Conservation (phyloP, 1,140 invertebrate genomes). For the Goniozus legneri region DNA sequence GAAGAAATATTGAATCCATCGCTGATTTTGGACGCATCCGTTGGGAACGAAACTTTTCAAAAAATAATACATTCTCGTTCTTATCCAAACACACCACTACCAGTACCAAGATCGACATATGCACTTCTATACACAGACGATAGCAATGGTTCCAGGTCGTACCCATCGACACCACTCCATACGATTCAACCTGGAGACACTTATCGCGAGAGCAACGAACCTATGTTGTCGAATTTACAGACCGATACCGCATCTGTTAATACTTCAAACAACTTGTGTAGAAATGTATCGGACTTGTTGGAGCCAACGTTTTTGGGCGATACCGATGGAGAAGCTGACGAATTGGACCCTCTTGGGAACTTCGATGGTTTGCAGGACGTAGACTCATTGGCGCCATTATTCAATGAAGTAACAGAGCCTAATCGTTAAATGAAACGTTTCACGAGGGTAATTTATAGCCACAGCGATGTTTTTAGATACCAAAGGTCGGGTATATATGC, state of each 20-base stretch:
- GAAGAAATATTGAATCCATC: conserved; percentile 31
- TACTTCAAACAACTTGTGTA: conserved; percentile 23
- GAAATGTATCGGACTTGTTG: conserved; percentile 45
- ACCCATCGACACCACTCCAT: conserved; percentile 48
- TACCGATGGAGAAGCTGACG: conserved; percentile 37
- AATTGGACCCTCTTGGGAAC: conserved; percentile 42
- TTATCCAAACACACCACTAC: conserved; percentile 52
- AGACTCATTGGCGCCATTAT: conserved; percentile 46
- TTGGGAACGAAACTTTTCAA: conserved; percentile 17
- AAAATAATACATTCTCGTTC: conserved; percentile 48
- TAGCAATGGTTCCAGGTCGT: conserved; percentile 46
- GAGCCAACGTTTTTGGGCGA: conserved; percentile 42
- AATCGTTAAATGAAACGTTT: conserved; percentile 35
- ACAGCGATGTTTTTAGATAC: conserved; percentile 14
- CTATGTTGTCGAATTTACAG: conserved; percentile 47
- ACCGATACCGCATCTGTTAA: conserved; percentile 21
- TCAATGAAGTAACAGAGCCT: conserved; percentile 49
- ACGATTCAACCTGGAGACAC: conserved; percentile 32
- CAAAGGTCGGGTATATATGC: conserved; percentile 10
- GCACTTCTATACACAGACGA: conserved; percentile 35
- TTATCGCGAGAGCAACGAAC: conserved; percentile 44
- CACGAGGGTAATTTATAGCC: conserved; percentile 11
- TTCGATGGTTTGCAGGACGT: conserved; percentile 51
- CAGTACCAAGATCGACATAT: conserved; percentile 25
- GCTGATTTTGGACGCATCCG: conserved; percentile 24